Evolutionary conservation across 2,888 invertebrate genomes (phyloP).

Genomic region (Cerastoderma edule): DNA sequence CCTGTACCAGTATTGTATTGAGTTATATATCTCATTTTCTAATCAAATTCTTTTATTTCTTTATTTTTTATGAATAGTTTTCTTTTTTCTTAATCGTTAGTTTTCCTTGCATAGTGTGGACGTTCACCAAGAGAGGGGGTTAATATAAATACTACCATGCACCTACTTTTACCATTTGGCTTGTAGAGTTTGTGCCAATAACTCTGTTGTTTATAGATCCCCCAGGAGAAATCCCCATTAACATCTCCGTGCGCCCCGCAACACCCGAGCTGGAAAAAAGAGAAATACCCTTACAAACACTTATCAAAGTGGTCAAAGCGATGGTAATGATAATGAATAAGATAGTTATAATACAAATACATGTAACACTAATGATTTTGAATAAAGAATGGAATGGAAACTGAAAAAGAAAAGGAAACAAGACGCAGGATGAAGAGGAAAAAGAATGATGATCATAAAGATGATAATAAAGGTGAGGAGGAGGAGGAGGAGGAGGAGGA

Average conservation of each 20-base stretch:
- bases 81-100: not conserved
- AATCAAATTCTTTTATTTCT: not conserved
- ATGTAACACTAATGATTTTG: too few relatives aligned
- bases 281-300: too few relatives aligned
- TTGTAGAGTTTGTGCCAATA: slow-evolving; percentile 54
- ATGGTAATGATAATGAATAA: too few relatives aligned
- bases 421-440: not conserved
- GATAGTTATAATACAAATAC: too few relatives aligned
- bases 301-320: too few relatives aligned
- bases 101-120: slow-evolving; percentile 10
- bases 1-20: too few relatives aligned
- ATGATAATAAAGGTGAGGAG: not conserved
- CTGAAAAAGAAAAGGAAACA: not conserved
- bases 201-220: slow-evolving; percentile 59
- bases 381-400: too few relatives aligned
- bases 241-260: slow-evolving; percentile 60
- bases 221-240: slow-evolving; percentile 52
- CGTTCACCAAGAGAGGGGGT: slow-evolving; percentile 6
- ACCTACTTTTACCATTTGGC: slow-evolving; percentile 64
- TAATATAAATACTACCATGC: slow-evolving; percentile 34
- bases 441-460: not conserved
- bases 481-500: not conserved
- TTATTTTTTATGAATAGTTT: not conserved
- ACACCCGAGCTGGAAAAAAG: slow-evolving; percentile 52
- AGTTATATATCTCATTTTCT: too few relatives aligned